These are phyloP conservation scores for Clamator glandarius DNA, from an alignment of 2,797 vertebrate genomes.

Conservation along the genomic window DNA sequence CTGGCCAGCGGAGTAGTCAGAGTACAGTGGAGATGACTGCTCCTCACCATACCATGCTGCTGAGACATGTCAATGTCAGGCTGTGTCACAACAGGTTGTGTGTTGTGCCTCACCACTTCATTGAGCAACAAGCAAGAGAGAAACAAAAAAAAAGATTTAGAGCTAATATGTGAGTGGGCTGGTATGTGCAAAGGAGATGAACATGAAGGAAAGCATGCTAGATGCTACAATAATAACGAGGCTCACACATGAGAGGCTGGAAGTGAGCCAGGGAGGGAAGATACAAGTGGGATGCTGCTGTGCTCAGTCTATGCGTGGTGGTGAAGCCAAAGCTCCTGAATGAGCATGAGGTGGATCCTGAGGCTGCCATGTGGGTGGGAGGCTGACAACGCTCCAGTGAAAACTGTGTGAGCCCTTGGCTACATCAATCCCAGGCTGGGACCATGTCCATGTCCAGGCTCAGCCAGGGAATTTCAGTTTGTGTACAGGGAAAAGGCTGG, in stretches of 20 bases:
- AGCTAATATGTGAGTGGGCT: slow-evolving; percentile 52
- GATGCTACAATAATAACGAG: slow-evolving; percentile 40
- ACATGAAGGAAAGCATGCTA: slow-evolving; percentile 41
- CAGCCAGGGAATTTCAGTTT: fast-evolving
- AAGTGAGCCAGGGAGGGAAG: slow-evolving; percentile 13
- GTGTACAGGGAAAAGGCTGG: fast-evolving
- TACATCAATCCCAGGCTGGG: neutral
- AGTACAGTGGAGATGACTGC: neutral
- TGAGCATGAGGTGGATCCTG: neutral
- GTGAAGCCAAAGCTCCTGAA: neutral
- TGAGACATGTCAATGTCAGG: neutral
- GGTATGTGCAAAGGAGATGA: slow-evolving; percentile 31
- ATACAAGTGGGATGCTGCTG: neutral
- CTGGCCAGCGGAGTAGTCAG: fast-evolving
- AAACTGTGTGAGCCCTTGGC: neutral
- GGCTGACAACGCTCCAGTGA: neutral
- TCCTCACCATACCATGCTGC: fast-evolving
- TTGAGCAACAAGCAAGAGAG: neutral
- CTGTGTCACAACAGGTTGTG: slow-evolving; percentile 34
- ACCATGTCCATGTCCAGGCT: neutral
- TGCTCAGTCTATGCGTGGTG: neutral
- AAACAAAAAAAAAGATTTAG: neutral
- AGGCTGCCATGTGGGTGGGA: neutral
- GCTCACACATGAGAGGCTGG: neutral
- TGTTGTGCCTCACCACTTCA: slow-evolving; percentile 23